These are phyloP conservation scores for Metaphire vulgaris DNA, from an alignment of 1,140 invertebrate species.

Conservation along the genomic window DNA sequence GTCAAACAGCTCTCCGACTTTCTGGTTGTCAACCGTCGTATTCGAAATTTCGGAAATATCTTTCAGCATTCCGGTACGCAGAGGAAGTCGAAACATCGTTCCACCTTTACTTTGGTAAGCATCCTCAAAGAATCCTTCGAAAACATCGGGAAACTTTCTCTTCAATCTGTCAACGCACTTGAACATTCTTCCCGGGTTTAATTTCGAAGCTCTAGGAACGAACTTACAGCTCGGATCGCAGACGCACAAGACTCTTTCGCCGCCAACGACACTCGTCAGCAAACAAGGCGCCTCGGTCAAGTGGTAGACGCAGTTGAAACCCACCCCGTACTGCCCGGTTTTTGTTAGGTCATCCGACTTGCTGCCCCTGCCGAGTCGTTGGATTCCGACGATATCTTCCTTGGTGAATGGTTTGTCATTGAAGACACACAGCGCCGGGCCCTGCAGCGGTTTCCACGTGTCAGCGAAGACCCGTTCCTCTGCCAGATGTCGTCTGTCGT, in stretches of 20 bases:
- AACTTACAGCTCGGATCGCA: conserved; percentile 43
- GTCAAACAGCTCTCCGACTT: conserved; percentile 31
- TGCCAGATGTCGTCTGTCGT: conserved; percentile 32
- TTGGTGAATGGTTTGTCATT: conserved; percentile 39
- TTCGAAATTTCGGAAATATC: conserved; percentile 33
- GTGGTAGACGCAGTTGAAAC: conserved; percentile 49
- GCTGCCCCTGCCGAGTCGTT: conserved; percentile 36
- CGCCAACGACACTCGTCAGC: conserved; percentile 31
- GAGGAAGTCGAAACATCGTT: conserved; percentile 30
- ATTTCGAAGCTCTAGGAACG: conserved; percentile 32
- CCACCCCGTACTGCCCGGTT: conserved; percentile 37
- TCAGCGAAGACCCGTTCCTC: conserved; percentile 31
- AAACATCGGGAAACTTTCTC: conserved; percentile 35
- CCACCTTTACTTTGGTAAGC: conserved; percentile 8
- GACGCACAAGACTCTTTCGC: conserved; percentile 33
- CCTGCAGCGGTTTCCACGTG: conserved; percentile 32
- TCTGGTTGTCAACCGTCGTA: conserved; percentile 20
- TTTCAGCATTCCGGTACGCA: conserved; percentile 14
- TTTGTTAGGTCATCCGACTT: conserved; percentile 32
- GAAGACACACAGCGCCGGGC: conserved; percentile 36
- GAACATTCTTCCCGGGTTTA: conserved; percentile 36
- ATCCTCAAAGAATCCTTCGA: conserved; percentile 28
- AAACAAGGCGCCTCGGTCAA: conserved; percentile 46
- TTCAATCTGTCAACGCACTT: conserved; percentile 30
- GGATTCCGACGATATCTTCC: conserved; percentile 36